Base-by-base conservation (phyloP, 2,888 invertebrate genomes). In the Boloria selene region DNA sequence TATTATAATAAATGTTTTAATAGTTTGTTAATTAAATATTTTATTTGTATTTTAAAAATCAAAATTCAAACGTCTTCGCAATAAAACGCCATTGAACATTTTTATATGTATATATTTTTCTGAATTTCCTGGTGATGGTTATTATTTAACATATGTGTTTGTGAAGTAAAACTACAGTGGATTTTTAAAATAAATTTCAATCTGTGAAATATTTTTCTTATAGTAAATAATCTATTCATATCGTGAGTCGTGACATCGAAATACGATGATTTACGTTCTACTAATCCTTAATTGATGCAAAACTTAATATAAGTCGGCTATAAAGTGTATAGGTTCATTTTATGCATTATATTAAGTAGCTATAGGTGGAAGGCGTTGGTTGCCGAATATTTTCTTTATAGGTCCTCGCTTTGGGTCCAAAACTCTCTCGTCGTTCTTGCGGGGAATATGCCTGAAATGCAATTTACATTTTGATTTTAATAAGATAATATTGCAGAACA, bases 371-470 rank as follows among this genome's bases (percentile, higher is more conserved):
- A 93, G 80, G 3, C 90, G 88, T 67, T 90, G 88, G 71, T 81
- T 83, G 50, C 81, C 82, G 63, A 91, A 80, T 62, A 86, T 81
- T 78, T 87, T 91, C 82, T 84, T 90, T 76, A 93, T 83, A 62
- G 87, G 91, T 66, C 90, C 91, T 75, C 91, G 90, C 81, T 87
- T 90, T 76, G 92, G 83, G 82, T 93, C 93, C 79, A 92, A 67
- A 68, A 92, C 81, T 84, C 93, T 83, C 81, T 90, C 86, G 84
- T 88, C 88, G 76, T 79, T 81, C 74, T 84, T 84, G 69, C 93
- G 83, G 67, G 86, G 76, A 69, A 85, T 70, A 76, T 90, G 82
- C 73, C 92, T 93, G 88, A 76, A 88, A 78, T 49, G 79, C 60
- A 31, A 45, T 26, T 72, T 71, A 76, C 77, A 72, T 65, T 75